phyloP scores from a whole-genome alignment of 1,140 invertebrate species.

The Cataglyphis hispanica region DNA sequence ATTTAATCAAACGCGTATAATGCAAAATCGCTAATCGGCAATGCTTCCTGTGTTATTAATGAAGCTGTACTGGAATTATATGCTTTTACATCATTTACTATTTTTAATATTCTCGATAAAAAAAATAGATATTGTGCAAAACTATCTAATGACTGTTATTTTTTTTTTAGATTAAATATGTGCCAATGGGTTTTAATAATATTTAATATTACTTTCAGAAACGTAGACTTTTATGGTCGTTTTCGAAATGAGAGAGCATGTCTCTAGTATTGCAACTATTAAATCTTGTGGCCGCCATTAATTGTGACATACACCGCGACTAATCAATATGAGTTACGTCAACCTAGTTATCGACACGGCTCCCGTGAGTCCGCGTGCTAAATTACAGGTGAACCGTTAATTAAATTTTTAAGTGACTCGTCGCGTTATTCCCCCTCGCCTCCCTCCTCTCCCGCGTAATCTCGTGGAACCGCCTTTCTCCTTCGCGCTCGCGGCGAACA shows the following conservation, averaged over 20 bases:
- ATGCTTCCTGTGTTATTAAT: background rate
- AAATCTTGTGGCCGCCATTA: slow-evolving; percentile 1
- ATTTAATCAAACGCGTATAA: background rate
- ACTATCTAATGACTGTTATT: background rate
- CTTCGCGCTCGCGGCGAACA: slow-evolving; percentile 9
- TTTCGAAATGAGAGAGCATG: slow-evolving; percentile 13
- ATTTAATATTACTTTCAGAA: background rate
- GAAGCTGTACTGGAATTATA: background rate
- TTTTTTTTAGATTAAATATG: background rate
- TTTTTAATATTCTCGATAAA: background rate
- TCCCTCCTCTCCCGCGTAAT: background rate
- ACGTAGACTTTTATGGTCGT: background rate
- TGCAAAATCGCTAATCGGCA: background rate
- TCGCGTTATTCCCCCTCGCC: slow-evolving; percentile 51
- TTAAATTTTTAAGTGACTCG: slow-evolving; percentile 56
- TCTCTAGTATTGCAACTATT: slow-evolving; percentile 6
- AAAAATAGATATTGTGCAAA: slow-evolving; percentile 8
- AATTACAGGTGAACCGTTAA: slow-evolving; percentile 54
- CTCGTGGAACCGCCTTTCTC: slow-evolving; percentile 38
- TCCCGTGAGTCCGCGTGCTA: slow-evolving; percentile 30
- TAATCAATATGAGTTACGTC: slow-evolving; percentile 43
- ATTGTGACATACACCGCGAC: slow-evolving; percentile 38
- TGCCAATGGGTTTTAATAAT: background rate
- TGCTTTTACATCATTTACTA: background rate
- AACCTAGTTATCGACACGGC: slow-evolving; percentile 19